Percentiles rank a stretch among this genome's conserved stretches.
Evolutionary conservation across 2,113 vertebrate genomes (phyloP).

Genomic region (Oxyura jamaicensis): DNA sequence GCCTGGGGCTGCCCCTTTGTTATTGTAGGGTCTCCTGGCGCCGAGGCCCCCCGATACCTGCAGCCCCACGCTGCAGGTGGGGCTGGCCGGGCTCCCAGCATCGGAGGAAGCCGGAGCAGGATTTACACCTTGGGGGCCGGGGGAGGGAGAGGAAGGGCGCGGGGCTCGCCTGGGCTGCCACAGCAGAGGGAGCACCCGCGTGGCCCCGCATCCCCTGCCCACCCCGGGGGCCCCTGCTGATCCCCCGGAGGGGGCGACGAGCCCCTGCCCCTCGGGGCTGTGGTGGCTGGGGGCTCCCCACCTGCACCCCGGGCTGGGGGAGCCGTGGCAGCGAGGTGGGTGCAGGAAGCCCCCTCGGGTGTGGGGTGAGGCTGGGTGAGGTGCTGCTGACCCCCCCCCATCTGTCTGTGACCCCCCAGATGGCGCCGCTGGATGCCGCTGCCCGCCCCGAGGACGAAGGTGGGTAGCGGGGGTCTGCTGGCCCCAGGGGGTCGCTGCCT

Average conservation of each 20-base stretch:
- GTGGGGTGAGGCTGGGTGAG: background rate
- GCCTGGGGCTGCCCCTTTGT: background rate
- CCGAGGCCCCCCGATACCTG: no score
- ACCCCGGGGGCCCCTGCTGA: fast-evolving
- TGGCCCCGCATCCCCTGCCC: background rate
- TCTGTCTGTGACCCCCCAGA: constrained; percentile 1
- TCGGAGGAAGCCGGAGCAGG: background rate
- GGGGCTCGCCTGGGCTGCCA: fast-evolving
- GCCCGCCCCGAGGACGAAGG: background rate
- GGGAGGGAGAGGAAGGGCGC: background rate
- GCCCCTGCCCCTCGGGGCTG: background rate
- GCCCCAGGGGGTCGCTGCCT: background rate
- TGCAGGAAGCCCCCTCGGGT: background rate
- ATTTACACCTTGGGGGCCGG: constrained; percentile 1
- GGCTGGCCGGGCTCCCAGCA: background rate
- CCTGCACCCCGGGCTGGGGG: background rate
- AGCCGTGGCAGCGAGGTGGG: background rate
- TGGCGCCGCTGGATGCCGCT: background rate
- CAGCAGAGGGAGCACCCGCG: background rate
- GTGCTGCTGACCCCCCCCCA: background rate
- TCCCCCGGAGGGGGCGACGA: background rate
- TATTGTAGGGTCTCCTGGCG: background rate
- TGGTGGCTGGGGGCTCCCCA: background rate
- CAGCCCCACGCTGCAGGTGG: background rate
- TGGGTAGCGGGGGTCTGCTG: background rate